Conservation (phyloP, 2,797 vertebrate genomes). For the Rhabdomys pumilio region DNA sequence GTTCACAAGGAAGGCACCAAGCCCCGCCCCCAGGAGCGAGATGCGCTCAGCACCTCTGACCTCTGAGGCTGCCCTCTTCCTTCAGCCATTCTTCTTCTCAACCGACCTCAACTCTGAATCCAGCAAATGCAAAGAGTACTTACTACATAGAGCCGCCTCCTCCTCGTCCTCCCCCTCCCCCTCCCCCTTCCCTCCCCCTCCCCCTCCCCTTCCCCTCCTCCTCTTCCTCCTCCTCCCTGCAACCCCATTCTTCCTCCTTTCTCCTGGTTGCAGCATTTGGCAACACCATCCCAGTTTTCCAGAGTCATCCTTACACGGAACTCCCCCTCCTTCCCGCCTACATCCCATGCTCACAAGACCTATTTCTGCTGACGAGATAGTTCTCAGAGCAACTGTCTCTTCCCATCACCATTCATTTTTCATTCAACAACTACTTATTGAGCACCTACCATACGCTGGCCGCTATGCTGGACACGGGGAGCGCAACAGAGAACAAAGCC, state of each 20-base stretch:
- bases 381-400: slow-evolving; percentile 36
- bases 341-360: neutral
- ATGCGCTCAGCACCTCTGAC: accelerated
- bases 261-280: slow-evolving; percentile 31
- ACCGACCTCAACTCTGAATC: neutral
- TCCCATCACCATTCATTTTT: slow-evolving; percentile 30
- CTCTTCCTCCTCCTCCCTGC: neutral
- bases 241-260: neutral
- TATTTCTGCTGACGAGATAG: neutral
- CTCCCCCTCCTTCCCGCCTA: slow-evolving; percentile 26
- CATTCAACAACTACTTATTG: slow-evolving; percentile 1
- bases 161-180: neutral
- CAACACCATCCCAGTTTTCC: neutral
- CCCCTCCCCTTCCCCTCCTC: neutral
- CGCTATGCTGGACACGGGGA: neutral
- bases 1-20: neutral
- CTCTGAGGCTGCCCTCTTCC: neutral
- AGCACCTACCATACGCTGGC: neutral
- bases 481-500: neutral
- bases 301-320: slow-evolving; percentile 51
- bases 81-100: neutral
- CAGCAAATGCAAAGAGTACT: slow-evolving; percentile 7
- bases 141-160: neutral
- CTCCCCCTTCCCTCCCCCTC: neutral
- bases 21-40: neutral